phyloP scores from a whole-genome alignment of 64 coral and sea anemone species.

The Montipora efflorescens region DNA sequence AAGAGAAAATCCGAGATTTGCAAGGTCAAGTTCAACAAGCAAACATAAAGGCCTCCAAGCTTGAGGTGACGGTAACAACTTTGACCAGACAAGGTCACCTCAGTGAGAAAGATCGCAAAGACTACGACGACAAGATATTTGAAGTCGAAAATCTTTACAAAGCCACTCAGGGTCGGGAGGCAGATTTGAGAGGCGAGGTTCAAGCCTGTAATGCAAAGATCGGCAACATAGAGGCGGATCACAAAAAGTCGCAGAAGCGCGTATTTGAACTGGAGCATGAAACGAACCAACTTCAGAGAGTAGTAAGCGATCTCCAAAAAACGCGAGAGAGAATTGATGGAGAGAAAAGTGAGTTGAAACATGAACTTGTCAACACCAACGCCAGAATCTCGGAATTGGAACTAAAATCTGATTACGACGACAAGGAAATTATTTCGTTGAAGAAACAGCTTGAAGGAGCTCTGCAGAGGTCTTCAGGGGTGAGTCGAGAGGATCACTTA shows the following conservation, averaged over 20 bases:
- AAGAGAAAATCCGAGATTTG: constrained; percentile 84
- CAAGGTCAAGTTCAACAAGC: constrained; percentile 84
- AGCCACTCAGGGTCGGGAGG: constrained; percentile 81
- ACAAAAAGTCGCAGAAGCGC: constrained; percentile 93
- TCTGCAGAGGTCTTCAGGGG: constrained; percentile 63
- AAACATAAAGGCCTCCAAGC: constrained; percentile 67
- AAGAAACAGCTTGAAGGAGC: constrained; percentile 91
- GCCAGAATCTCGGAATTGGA: constrained; percentile 89
- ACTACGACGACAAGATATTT: constrained; percentile 75
- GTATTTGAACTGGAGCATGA: constrained; percentile 88
- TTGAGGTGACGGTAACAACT: constrained; percentile 78
- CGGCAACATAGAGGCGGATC: constrained; percentile 77
- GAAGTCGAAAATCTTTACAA: constrained; percentile 80
- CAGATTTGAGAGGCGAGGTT: constrained; percentile 84
- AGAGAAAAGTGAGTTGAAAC: constrained; percentile 82
- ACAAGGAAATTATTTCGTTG: constrained; percentile 83
- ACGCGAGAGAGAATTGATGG: constrained; percentile 67
- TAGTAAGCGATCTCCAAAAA: constrained; percentile 75
- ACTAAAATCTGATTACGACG: constrained; percentile 84
- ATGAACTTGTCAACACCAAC: constrained; percentile 76
- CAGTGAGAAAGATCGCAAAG: constrained; percentile 65
- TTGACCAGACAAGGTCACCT: constrained; percentile 63
- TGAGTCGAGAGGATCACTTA: constrained; percentile 70
- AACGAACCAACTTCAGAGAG: constrained; percentile 66
- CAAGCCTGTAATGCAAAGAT: constrained; percentile 70